These are phyloP conservation scores for Phataginus tricuspis DNA, from an alignment of 2,797 vertebrate species.

Conservation along the genomic window DNA sequence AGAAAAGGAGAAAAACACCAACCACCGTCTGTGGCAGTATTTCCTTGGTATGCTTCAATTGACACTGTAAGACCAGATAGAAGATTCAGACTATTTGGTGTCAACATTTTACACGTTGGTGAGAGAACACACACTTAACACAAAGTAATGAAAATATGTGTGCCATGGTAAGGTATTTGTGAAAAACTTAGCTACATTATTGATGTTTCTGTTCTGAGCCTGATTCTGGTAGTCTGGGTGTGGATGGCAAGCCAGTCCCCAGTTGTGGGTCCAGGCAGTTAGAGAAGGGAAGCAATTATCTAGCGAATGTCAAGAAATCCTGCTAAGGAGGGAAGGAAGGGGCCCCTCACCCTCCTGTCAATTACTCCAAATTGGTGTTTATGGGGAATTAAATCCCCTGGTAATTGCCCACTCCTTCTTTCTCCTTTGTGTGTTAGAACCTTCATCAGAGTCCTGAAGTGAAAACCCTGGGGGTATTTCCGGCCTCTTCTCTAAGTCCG, in stretches of 20 bases:
- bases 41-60: neutral
- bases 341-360: neutral
- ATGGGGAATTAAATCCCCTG: constrained; percentile 54
- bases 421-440: constrained; percentile 30
- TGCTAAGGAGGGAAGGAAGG: constrained; percentile 34
- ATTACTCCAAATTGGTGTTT: constrained; percentile 57
- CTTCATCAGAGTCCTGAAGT: neutral
- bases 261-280: neutral
- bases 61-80: neutral
- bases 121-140: neutral
- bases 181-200: neutral
- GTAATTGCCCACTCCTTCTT: neutral
- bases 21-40: neutral
- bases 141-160: neutral
- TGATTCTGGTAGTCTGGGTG: neutral
- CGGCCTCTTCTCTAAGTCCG: neutral
- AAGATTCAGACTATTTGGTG: neutral
- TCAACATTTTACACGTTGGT: neutral
- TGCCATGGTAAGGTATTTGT: neutral
- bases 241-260: neutral
- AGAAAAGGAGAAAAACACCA: neutral
- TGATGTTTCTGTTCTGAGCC: neutral
- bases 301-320: constrained; percentile 45
- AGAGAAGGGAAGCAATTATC: constrained; percentile 53
- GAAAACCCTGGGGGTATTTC: neutral